phyloP scores from a whole-genome alignment of 2,888 invertebrate genomes.

The Torymus tubicola region DNA sequence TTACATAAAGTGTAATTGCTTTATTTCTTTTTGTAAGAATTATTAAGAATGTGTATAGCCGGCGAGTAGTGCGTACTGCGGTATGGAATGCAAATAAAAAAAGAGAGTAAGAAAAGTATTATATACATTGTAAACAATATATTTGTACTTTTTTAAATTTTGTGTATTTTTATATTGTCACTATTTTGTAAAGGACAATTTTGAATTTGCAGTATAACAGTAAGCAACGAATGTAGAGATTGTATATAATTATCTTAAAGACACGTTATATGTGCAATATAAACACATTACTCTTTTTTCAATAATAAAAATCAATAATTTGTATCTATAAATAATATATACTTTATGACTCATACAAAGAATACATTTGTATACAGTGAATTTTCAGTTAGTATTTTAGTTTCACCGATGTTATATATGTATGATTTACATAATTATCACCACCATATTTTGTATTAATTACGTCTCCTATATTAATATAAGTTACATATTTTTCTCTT shows the following conservation, averaged over 20 bases:
- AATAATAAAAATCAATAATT: neutral
- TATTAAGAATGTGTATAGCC: too few relatives aligned
- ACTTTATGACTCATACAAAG: neutral
- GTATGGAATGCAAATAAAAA: conserved; percentile 18
- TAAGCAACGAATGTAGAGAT: conserved; percentile 25
- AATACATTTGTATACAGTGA: neutral
- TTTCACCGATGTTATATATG: conserved; percentile 24
- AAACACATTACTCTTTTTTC: conserved; percentile 7
- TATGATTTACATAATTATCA: conserved; percentile 17
- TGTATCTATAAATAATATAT: neutral
- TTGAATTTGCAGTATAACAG: conserved; percentile 11
- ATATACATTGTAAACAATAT: conserved; percentile 40
- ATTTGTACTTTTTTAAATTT: conserved; percentile 48
- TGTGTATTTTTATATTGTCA: conserved; percentile 44
- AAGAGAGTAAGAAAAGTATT: conserved; percentile 45
- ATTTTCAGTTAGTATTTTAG: conserved; percentile 19
- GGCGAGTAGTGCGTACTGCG: neutral
- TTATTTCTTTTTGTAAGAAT: neutral
- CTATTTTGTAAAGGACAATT: conserved; percentile 32
- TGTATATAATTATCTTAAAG: conserved; percentile 45
- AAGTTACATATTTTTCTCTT: conserved; percentile 29
- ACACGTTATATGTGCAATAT: conserved; percentile 24
- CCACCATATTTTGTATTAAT: conserved; percentile 16
- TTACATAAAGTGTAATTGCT: conserved; percentile 10
- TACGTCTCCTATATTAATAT: conserved; percentile 13